Evolutionary conservation across 2,113 vertebrate genomes (phyloP).

Genomic region (Riparia riparia): DNA sequence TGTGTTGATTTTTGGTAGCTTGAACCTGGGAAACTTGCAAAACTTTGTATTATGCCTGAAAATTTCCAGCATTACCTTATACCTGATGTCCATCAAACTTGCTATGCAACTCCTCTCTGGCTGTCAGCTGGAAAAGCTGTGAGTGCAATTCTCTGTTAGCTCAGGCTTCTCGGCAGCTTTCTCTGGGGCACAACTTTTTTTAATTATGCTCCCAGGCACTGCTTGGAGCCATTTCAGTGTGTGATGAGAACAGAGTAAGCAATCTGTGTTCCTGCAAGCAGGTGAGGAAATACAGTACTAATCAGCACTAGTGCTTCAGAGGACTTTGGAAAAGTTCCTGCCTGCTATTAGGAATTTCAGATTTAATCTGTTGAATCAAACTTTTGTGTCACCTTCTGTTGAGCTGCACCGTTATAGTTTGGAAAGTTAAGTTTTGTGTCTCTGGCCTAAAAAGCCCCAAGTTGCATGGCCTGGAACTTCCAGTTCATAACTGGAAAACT

Average conservation of each 20-base stretch:
- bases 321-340: background rate
- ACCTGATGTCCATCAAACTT: background rate
- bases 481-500: background rate
- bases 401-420: rapidly evolving
- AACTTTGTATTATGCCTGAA: background rate
- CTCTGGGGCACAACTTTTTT: conserved; percentile 24
- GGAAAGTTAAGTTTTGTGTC: background rate
- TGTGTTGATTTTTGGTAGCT: background rate
- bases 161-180: background rate
- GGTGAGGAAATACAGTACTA: background rate
- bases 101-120: background rate
- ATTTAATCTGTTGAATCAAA: background rate
- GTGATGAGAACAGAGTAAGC: conserved; percentile 3
- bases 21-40: background rate
- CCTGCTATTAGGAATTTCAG: background rate
- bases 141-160: background rate
- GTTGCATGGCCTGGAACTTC: background rate
- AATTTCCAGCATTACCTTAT: background rate
- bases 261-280: conserved; percentile 20
- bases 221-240: conserved; percentile 26
- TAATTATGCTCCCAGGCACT: conserved; percentile 34
- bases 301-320: conserved; percentile 14
- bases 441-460: background rate
- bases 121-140: background rate
- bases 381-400: background rate